phyloP scores from a whole-genome alignment of 2,797 vertebrate genomes.

The Antrozous pallidus region DNA sequence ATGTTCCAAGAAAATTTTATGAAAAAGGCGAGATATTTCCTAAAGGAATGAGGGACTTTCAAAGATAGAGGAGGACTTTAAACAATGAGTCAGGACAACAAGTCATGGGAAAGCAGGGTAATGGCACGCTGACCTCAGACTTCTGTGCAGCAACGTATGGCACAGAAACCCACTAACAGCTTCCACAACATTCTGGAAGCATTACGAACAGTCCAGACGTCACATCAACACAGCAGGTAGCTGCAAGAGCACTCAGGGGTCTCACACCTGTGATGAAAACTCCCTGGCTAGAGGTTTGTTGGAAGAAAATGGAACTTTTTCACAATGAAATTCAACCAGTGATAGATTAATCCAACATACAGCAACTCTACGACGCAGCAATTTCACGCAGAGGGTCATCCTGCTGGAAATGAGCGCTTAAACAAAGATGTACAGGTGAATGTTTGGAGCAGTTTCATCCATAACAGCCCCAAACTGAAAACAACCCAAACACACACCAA shows the following conservation, averaged over 20 bases:
- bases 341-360: background rate
- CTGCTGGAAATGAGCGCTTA: rapidly evolving
- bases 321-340: background rate
- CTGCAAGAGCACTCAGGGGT: background rate
- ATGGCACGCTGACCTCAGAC: background rate
- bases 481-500: background rate
- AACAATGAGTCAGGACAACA: background rate
- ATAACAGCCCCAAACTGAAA: background rate
- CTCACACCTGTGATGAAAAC: rapidly evolving
- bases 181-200: background rate
- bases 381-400: too few relatives aligned
- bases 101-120: background rate
- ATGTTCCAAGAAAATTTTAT: background rate
- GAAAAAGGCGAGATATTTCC: background rate
- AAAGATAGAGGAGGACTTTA: background rate
- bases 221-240: too few relatives aligned
- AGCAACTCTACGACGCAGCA: background rate
- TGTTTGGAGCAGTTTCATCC: background rate
- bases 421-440: too few relatives aligned
- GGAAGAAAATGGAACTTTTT: background rate
- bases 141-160: background rate
- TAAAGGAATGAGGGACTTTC: background rate
- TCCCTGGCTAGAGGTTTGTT: background rate
- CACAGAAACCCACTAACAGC: background rate
- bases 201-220: background rate